A percentile compares a stretch with the other conserved stretches of the same genome.
These are phyloP conservation scores for Neofelis nebulosa DNA, from an alignment of 2,113 vertebrate species.

Conservation along the genomic window DNA sequence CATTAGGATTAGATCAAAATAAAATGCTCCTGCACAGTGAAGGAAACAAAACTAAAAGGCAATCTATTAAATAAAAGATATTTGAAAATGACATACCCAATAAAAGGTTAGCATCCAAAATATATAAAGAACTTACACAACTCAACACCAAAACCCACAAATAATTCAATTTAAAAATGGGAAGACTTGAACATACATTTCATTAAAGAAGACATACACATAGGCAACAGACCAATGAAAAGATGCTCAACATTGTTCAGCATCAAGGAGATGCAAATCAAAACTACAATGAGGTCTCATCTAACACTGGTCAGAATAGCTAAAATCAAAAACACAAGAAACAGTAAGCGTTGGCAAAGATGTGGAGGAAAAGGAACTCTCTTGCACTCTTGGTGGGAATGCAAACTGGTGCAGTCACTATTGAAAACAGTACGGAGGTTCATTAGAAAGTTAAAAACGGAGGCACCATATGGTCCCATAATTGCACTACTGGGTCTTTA, in stretches of 20 bases:
- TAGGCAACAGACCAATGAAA: not conserved
- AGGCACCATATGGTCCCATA: not conserved
- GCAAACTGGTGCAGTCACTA: not conserved
- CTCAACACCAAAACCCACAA: not conserved
- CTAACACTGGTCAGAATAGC: not conserved
- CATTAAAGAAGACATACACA: not conserved
- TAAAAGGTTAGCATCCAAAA: not conserved
- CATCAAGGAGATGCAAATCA: not conserved
- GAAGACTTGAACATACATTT: not conserved
- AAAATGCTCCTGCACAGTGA: not conserved
- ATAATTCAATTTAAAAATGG: not conserved
- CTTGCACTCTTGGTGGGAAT: not conserved
- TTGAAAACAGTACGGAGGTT: not conserved
- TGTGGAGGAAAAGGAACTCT: not conserved
- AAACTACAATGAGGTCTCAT: not conserved
- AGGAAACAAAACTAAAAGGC: not conserved
- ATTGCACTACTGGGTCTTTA: not conserved
- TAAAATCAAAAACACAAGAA: not conserved
- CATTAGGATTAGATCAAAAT: not conserved
- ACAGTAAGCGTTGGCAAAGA: not conserved
- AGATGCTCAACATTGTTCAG: not conserved
- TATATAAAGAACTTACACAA: not conserved
- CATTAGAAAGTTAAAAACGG: not conserved
- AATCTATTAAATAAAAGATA: not conserved
- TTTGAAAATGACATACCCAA: not conserved